Evolutionary conservation across 2,888 invertebrate species (phyloP), one percentile per base, ranked within the genome.

Genomic region (Polymixis flavicincta): DNA sequence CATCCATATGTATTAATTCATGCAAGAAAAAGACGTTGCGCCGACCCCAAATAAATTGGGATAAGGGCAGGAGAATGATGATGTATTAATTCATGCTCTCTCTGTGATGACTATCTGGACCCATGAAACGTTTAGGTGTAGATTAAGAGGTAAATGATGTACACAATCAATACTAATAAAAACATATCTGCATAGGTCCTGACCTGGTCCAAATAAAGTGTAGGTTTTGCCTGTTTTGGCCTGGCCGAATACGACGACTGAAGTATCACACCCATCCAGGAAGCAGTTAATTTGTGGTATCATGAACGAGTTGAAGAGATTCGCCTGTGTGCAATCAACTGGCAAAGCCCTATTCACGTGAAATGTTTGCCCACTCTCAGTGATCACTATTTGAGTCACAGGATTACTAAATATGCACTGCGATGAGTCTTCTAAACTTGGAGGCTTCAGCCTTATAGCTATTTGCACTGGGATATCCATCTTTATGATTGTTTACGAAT

Each of bases 401-500:
- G 97, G 96, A 89, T 97, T 97, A 83, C 97, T 96, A 89, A 97
- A 97, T 88, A 97, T 96, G 88, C 97, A 97, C 87, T 97, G 94
- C 76, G 97, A 93, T 50, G 97, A 97, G 82, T 97, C 97, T 60
- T 94, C 96, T 81, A 96, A 93, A 84, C 96, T 96, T n/a, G 97
- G 95, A 59, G 97, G 97, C 89, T 97, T 97, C 75, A 98, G 94
- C 82, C 98, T 96, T 73, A 98, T 97, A 37, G 98, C 98, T 80
- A 98, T 97, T 97, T 98, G 98, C 80, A 98, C 97, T 80, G 97
- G 97, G 84, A 97, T 97, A 95, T 98, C 98, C 98, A 98, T 98
- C 86, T 82, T 92, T 63, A 37, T 13, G 42, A n/a, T 50, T 54
- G 32, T 61, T 68, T 59, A 69, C 50, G 19, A 50, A 50, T 19